Evolutionary conservation across 2,113 vertebrate genomes (phyloP).

Genomic region (Psilopogon haemacephalus): DNA sequence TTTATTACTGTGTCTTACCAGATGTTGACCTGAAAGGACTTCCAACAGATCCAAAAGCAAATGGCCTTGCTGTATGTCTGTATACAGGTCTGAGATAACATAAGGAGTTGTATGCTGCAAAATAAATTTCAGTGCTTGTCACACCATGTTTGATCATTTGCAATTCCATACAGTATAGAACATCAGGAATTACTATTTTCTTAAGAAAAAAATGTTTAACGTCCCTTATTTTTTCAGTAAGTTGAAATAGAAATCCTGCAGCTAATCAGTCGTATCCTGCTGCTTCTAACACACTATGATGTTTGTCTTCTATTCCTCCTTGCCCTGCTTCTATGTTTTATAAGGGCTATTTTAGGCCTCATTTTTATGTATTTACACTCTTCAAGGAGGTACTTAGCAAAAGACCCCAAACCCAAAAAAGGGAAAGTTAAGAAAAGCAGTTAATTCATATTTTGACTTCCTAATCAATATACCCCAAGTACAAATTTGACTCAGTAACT

Average conservation of each 20-base stretch:
- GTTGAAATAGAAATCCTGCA: background rate
- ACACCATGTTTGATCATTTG: background rate
- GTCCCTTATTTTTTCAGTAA: background rate
- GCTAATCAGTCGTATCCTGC: background rate
- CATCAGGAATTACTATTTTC: background rate
- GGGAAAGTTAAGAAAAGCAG: background rate
- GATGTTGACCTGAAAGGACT: conserved; percentile 88
- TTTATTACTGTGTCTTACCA: conserved; percentile 79
- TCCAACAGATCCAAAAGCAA: conserved; percentile 92
- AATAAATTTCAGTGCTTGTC: background rate
- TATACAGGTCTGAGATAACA: conserved; percentile 85
- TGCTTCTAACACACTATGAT: background rate
- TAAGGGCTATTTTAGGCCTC: background rate
- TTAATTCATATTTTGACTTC: background rate
- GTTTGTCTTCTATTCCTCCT: background rate
- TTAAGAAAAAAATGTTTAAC: background rate
- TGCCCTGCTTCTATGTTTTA: background rate
- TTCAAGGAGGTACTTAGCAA: background rate
- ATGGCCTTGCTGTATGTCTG: conserved; percentile 86
- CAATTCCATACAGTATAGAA: background rate
- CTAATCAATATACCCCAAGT: background rate
- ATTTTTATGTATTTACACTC: background rate
- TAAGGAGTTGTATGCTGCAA: conserved; percentile 83
- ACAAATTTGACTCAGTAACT: background rate
- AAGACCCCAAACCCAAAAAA: background rate